Conservation (phyloP, 2,888 invertebrate genomes). For the Thymelicus sylvestris region DNA sequence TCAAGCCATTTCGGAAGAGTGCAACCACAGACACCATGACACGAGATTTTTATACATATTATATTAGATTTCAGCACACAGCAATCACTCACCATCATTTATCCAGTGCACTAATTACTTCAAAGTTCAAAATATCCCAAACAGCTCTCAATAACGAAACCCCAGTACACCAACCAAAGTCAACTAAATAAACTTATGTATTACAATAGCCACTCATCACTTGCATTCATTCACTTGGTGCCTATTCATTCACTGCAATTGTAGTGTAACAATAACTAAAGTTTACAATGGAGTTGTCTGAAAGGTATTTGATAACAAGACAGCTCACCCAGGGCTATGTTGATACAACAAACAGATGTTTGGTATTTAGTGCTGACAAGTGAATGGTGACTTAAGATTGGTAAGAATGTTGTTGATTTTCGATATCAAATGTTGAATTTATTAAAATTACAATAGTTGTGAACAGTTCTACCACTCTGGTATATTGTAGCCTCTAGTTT, state of each 20-base stretch:
- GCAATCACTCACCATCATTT: too few relatives aligned
- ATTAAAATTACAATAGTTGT: too few relatives aligned
- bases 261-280: neutral
- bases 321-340: neutral
- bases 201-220: neutral
- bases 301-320: constrained; percentile 5
- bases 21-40: too few relatives aligned
- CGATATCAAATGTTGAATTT: too few relatives aligned
- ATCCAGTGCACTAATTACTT: too few relatives aligned
- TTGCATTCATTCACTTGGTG: neutral
- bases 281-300: neutral
- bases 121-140: neutral
- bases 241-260: neutral
- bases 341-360: constrained; percentile 3
- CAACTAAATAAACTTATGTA: neutral
- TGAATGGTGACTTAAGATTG: too few relatives aligned
- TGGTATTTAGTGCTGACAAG: neutral
- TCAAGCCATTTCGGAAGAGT: too few relatives aligned
- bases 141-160: neutral
- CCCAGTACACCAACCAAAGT: neutral
- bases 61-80: too few relatives aligned
- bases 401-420: too few relatives aligned
- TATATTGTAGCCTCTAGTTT: too few relatives aligned
- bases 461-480: too few relatives aligned
- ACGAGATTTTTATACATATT: too few relatives aligned